These are phyloP conservation scores for Melospiza melodia DNA, from an alignment of 2,113 vertebrate species.

Conservation along the genomic window DNA sequence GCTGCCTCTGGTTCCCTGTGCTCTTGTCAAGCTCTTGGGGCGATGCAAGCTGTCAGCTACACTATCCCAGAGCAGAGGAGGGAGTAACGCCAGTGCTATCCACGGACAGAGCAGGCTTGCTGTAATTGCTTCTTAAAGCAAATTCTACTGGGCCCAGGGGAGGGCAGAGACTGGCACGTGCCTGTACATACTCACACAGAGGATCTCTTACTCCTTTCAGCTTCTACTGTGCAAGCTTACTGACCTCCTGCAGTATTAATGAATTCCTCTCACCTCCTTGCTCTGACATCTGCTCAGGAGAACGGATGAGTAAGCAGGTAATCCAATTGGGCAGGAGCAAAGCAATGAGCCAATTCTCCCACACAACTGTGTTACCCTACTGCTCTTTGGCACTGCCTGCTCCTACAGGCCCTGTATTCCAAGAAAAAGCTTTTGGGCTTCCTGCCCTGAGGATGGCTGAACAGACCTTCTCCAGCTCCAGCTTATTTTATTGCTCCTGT, in stretches of 20 bases:
- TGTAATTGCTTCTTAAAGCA: constrained; percentile 17
- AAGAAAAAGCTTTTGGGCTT: neutral
- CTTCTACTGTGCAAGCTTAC: constrained; percentile 10
- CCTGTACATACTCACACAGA: neutral
- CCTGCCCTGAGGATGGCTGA: neutral
- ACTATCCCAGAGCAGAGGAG: neutral
- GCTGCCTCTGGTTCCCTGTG: constrained; percentile 1
- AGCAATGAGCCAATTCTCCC: constrained; percentile 42
- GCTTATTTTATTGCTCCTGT: neutral
- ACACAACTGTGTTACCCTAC: constrained; percentile 1
- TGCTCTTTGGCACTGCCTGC: neutral
- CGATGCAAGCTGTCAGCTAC: constrained; percentile 27
- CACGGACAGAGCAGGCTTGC: neutral
- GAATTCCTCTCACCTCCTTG: constrained; percentile 69
- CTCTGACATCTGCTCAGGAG: constrained; percentile 71
- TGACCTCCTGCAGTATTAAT: constrained; percentile 65
- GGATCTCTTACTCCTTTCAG: constrained; percentile 9
- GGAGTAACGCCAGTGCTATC: neutral
- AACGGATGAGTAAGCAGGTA: constrained; percentile 73
- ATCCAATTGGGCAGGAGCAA: constrained; percentile 69
- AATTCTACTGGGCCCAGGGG: neutral
- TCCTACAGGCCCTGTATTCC: neutral
- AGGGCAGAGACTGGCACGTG: neutral
- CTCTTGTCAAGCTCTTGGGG: constrained; percentile 10
- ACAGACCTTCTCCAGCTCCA: neutral